Percentiles rank a stretch among this genome's conserved stretches.
These are phyloP conservation scores for Polydrusus pterygomalis DNA, from an alignment of 2,888 invertebrate species.

Conservation along the genomic window DNA sequence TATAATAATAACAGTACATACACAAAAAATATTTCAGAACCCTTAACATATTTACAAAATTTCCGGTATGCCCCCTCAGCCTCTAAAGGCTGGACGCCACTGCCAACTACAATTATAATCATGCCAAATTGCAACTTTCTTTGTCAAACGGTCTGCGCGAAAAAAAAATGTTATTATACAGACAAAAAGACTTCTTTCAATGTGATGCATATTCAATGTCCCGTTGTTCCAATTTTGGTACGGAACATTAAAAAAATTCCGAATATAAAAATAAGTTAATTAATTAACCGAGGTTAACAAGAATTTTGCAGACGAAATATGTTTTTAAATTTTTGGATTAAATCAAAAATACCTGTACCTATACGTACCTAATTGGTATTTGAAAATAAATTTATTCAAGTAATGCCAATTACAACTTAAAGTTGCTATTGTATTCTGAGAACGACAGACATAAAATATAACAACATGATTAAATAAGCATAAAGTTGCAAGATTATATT, in stretches of 20 bases:
- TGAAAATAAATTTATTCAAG: neutral
- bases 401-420: conserved; percentile 3
- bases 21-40: too few relatives aligned
- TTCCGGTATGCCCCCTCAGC: too few relatives aligned
- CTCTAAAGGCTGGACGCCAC: too few relatives aligned
- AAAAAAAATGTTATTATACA: too few relatives aligned
- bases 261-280: neutral
- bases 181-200: too few relatives aligned
- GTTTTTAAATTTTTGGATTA: neutral
- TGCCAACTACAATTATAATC: too few relatives aligned
- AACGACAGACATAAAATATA: neutral
- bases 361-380: neutral
- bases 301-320: neutral
- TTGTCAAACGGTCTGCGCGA: too few relatives aligned
- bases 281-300: too few relatives aligned
- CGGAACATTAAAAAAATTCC: neutral
- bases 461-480: neutral
- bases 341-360: neutral
- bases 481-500: neutral
- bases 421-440: neutral
- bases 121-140: too few relatives aligned
- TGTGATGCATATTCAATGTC: too few relatives aligned
- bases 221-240: neutral
- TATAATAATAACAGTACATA: too few relatives aligned
- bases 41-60: too few relatives aligned